phyloP scores from a whole-genome alignment of 2,888 invertebrate genomes.

The Theretra japonica region DNA sequence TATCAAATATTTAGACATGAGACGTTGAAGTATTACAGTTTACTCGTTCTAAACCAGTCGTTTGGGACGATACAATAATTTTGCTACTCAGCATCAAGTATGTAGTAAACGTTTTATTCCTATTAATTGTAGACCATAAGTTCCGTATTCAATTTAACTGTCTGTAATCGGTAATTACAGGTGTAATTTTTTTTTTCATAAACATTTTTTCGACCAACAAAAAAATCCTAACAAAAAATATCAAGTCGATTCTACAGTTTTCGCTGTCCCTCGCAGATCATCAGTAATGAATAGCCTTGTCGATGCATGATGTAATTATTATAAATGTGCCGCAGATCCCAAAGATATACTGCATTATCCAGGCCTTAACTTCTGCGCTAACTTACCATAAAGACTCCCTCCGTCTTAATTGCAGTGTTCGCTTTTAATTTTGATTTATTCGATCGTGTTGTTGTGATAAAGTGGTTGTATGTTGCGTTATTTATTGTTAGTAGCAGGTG shows the following conservation, averaged over 20 bases:
- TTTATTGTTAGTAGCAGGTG: constrained; percentile 17
- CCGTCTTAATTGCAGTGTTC: constrained; percentile 67
- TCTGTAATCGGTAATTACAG: too few species aligned
- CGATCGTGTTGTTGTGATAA: constrained; percentile 57
- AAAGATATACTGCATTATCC: constrained; percentile 73
- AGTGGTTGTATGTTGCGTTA: constrained; percentile 49
- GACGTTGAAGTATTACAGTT: too few species aligned
- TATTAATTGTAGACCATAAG: too few species aligned
- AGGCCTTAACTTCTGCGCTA: constrained; percentile 62
- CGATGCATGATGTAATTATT: constrained; percentile 80
- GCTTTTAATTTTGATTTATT: constrained; percentile 48
- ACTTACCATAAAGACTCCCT: constrained; percentile 56
- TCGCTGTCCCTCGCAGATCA: constrained; percentile 44
- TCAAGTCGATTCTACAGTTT: constrained; percentile 43
- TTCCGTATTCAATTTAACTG: too few species aligned
- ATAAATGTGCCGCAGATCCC: constrained; percentile 72
- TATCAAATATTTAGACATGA: too few species aligned
- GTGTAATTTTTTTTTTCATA: too few species aligned
- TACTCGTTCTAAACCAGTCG: too few species aligned
- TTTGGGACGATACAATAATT: too few species aligned
- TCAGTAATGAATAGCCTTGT: constrained; percentile 76
- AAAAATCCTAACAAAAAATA: not conserved
- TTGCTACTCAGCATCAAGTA: too few species aligned
- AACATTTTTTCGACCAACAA: too few species aligned
- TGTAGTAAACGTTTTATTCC: too few species aligned